Evolutionary conservation across 2,797 vertebrate species (phyloP), one percentile per base, ranked within the genome.

Genomic region (Brachyrhaphis roseni): DNA sequence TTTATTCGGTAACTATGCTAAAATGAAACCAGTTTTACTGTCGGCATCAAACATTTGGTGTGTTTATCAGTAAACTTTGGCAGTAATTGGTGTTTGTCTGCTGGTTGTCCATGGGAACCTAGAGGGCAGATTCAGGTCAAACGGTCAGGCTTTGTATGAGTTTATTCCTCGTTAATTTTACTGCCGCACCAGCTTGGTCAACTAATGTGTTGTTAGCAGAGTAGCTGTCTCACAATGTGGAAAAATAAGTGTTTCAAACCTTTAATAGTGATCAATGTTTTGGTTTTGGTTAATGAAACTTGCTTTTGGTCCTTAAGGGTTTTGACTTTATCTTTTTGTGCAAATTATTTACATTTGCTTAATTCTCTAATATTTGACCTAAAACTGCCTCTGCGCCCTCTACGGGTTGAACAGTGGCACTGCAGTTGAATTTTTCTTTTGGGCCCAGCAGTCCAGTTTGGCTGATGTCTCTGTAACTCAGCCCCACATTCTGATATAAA

Each of bases 71-170:
- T 26, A 51, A 70, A 51, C 28, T 26, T 73, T 73, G 46, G 84
- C 87, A 78, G 86, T 74, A 83, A 86, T 87, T 84, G 78, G 59
- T 81, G 78, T 83, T 39, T 70, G 66, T 43, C 66, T 70, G 66
- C 66, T 70, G 66, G 36, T 23, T 26, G 20, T 85, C 87, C 82
- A 87, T 64, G 84, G 78, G 83, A 88, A 91, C 74, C 78, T 53
- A 85, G 84, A 87, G 90, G 89, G 93, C 89, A 86, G 55, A 23
- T 53, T 45, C 28, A n/a, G 92, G 91, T 89, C 86, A 93, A 87
- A 87, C 73, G 73, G 26, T 55, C 49, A 71, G 84, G 80, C 66
- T 84, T 79, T 72, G 41, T 78, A 71, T 89, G 81, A 93, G 82
- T 90, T 92, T 86, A 82, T 85, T 79, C 77, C 79, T 83, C 73